Evolutionary conservation across 37 sponge, comb jelly and placozoan genomes (phyloP).

Genomic region (Dysidea cf. avara): DNA sequence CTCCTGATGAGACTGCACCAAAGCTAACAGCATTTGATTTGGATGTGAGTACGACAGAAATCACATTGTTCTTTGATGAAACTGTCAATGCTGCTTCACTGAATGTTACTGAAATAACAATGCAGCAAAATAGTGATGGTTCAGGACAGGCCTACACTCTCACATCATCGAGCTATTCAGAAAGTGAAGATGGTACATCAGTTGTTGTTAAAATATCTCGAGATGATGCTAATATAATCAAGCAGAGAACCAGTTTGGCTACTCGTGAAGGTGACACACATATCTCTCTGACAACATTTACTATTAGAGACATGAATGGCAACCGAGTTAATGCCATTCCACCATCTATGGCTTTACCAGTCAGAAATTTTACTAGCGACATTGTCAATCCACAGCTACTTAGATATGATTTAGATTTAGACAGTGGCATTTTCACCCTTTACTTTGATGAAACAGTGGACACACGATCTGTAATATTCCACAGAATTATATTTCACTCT

Average conservation of each 20-base stretch:
- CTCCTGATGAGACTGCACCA: constrained; percentile 63
- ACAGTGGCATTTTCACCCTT: constrained; percentile 57
- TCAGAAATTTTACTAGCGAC: constrained; percentile 52
- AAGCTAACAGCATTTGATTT: constrained; percentile 57
- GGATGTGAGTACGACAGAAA: constrained; percentile 39
- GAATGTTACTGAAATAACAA: constrained; percentile 45
- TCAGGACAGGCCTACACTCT: constrained; percentile 50
- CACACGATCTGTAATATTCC: constrained; percentile 20
- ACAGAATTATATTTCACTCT: constrained; percentile 46
- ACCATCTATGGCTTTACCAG: constrained; percentile 41
- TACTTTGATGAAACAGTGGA: constrained; percentile 87
- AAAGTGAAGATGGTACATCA: constrained; percentile 29
- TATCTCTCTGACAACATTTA: constrained; percentile 47
- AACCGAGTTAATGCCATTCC: constrained; percentile 43
- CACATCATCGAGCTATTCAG: constrained; percentile 25
- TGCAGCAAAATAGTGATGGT: constrained; percentile 57
- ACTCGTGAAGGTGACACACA: constrained; percentile 23
- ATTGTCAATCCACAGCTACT: constrained; percentile 39
- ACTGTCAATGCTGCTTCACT: constrained; percentile 76
- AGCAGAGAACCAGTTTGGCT: constrained; percentile 68
- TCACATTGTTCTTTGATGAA: constrained; percentile 78
- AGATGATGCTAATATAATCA: constrained; percentile 79
- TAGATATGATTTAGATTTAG: constrained; percentile 67
- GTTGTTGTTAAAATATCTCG: constrained; percentile 42
- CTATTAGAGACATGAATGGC: constrained; percentile 83